phyloP scores from a whole-genome alignment of 1,140 invertebrate genomes.

The Danaus plexippus region DNA sequence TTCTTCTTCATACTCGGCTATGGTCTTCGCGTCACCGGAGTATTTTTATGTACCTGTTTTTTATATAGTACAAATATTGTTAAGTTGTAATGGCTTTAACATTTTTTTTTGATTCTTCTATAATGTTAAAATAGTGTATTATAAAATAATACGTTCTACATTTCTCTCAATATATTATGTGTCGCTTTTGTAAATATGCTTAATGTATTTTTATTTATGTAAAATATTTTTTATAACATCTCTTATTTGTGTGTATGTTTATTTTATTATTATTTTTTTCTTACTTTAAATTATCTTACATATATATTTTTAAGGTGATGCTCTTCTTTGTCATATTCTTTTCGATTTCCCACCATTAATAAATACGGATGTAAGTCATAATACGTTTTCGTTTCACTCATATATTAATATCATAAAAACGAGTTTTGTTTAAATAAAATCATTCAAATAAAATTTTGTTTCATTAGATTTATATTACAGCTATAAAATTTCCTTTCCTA shows the following conservation, averaged over 20 bases:
- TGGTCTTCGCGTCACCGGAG: conserved; percentile 32
- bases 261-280: conserved; percentile 16
- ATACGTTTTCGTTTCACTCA: conserved; percentile 13
- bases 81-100: conserved; percentile 51
- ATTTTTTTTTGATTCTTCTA: conserved; percentile 15
- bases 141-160: too few relatives aligned
- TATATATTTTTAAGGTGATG: conserved; percentile 23
- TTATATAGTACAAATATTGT: conserved; percentile 53
- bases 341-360: conserved; percentile 9
- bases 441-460: conserved; percentile 11
- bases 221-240: conserved; percentile 52
- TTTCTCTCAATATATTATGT: conserved; percentile 6
- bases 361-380: conserved; percentile 12
- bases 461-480: conserved; percentile 13
- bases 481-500: background rate
- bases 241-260: conserved; percentile 33
- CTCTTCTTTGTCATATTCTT: conserved; percentile 18
- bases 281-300: conserved; percentile 15
- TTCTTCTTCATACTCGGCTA: conserved; percentile 23
- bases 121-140: too few relatives aligned
- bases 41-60: conserved; percentile 53
- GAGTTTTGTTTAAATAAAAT: conserved; percentile 4
- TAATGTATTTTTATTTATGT: conserved; percentile 52
- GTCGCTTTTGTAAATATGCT: conserved; percentile 63
- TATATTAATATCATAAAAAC: conserved; percentile 10